Conservation (phyloP, 2,797 vertebrate genomes). For the Darevskia nairensis region DNA sequence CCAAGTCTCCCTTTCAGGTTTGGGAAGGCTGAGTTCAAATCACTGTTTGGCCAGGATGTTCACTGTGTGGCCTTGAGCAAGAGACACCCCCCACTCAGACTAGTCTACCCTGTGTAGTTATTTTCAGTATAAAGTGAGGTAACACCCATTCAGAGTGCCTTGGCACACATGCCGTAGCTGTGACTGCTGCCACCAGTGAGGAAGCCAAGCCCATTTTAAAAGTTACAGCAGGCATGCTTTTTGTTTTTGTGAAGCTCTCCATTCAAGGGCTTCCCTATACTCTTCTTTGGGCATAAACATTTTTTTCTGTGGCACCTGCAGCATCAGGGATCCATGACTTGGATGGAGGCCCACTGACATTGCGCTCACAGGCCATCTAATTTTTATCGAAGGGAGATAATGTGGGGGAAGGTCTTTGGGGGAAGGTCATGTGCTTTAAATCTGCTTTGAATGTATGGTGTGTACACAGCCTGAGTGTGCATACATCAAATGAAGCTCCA, state of each 20-base stretch:
- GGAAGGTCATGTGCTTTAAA: neutral
- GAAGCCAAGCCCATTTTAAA: neutral
- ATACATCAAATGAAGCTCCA: neutral
- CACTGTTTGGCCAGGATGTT: neutral
- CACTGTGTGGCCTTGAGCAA: neutral
- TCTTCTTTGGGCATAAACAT: neutral
- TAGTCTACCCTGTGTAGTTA: neutral
- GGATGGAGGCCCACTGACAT: neutral
- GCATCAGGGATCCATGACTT: neutral
- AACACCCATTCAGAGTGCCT: neutral
- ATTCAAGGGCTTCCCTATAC: neutral
- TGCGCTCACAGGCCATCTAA: neutral
- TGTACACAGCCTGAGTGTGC: neutral
- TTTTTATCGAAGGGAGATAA: neutral
- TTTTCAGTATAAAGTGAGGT: neutral
- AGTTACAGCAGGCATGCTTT: neutral
- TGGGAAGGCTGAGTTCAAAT: neutral
- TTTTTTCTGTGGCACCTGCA: neutral
- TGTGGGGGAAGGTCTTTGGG: neutral
- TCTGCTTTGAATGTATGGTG: too few relatives aligned
- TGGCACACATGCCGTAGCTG: neutral
- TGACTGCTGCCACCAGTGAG: neutral
- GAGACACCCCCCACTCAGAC: neutral
- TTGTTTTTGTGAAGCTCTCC: neutral
- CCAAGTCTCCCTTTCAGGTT: neutral